Conservation (phyloP, 2,888 invertebrate genomes). For the Lithophane socia region DNA sequence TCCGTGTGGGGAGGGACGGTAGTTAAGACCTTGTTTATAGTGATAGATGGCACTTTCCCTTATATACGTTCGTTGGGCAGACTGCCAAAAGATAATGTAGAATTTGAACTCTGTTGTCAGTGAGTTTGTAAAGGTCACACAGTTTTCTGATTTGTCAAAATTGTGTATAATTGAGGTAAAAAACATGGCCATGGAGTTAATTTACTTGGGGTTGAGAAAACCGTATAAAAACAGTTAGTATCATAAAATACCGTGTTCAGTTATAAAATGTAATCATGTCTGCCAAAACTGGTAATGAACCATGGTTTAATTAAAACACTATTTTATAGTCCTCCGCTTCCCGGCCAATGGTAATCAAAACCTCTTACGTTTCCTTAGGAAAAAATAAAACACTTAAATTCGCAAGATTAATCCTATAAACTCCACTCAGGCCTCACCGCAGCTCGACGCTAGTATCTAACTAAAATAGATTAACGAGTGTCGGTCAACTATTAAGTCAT, state of each 20-base stretch:
- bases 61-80: slow-evolving; percentile 35
- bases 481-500: slow-evolving; percentile 54
- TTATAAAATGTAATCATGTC: not conserved
- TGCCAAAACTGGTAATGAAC: not conserved
- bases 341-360: not conserved
- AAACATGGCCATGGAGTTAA: not conserved
- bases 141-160: slow-evolving; percentile 17
- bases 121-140: slow-evolving; percentile 42
- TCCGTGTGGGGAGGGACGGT: slow-evolving; percentile 36
- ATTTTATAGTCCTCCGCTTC: slow-evolving; percentile 13
- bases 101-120: slow-evolving; percentile 48
- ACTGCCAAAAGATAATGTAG: slow-evolving; percentile 45
- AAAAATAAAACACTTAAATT: slow-evolving; percentile 21
- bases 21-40: slow-evolving; percentile 47
- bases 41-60: slow-evolving; percentile 51
- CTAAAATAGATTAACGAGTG: slow-evolving; percentile 58
- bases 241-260: not conserved
- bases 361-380: not conserved
- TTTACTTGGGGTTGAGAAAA: not conserved
- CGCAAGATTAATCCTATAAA: slow-evolving; percentile 33
- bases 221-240: not conserved
- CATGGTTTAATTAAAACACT: slow-evolving; percentile 9
- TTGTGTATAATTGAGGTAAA: not conserved
- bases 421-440: slow-evolving; percentile 26
- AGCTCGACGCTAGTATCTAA: slow-evolving; percentile 32